Conservation (phyloP, 2,113 vertebrate genomes). For the Eira barbara region DNA sequence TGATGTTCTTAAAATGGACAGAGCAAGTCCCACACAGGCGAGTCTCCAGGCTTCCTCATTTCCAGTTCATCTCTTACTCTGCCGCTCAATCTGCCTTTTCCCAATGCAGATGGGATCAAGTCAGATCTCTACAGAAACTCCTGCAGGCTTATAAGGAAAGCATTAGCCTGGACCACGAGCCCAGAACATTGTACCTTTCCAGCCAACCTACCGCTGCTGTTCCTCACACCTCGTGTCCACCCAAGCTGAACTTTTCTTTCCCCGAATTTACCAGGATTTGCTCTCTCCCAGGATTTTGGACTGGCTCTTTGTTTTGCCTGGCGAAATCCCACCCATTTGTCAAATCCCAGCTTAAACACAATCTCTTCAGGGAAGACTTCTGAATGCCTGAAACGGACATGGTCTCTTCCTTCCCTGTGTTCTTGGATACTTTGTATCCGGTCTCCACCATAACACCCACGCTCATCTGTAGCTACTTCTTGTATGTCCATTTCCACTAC, state of each 20-base stretch:
- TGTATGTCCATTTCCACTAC: neutral
- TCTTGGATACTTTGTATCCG: neutral
- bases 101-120: too few species aligned
- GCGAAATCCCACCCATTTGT: neutral
- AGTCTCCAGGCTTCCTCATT: neutral
- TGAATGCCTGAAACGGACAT: neutral
- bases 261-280: neutral
- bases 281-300: neutral
- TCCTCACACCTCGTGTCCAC: neutral
- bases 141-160: neutral
- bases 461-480: neutral
- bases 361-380: neutral
- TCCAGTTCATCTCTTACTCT: neutral
- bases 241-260: neutral
- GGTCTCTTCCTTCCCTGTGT: neutral
- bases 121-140: neutral
- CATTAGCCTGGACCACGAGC: neutral
- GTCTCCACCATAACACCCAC: neutral
- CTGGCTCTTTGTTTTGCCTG: neutral
- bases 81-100: neutral
- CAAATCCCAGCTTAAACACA: neutral
- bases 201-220: neutral
- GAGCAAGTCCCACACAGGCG: neutral
- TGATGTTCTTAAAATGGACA: neutral
- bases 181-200: neutral